phyloP scores from a whole-genome alignment of 1,140 invertebrate species.

The Papilio machaon region DNA sequence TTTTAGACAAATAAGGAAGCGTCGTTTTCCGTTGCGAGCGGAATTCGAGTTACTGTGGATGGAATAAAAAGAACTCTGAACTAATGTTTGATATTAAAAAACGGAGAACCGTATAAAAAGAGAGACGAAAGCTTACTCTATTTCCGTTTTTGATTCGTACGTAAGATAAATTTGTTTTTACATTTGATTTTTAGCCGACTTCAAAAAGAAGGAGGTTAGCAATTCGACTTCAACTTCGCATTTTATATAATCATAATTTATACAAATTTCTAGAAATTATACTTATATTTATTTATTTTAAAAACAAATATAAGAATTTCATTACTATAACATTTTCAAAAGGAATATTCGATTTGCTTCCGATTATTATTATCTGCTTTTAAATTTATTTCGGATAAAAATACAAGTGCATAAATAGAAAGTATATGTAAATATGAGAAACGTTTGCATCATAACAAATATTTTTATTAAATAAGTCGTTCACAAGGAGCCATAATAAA shows the following conservation, averaged over 20 bases:
- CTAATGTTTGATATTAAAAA: constrained; percentile 29
- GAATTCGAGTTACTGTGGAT: constrained; percentile 42
- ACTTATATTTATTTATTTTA: no score
- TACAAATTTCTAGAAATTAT: no score
- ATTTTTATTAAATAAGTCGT: constrained; percentile 39
- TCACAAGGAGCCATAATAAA: constrained; percentile 30
- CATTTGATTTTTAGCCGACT: background rate
- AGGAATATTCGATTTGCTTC: no score
- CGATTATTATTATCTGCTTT: no score
- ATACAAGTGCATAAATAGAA: background rate
- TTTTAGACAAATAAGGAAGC: constrained; percentile 75
- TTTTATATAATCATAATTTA: no score
- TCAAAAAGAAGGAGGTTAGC: background rate
- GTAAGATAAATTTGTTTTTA: background rate
- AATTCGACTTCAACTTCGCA: no score
- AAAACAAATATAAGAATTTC: no score
- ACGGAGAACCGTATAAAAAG: constrained; percentile 5
- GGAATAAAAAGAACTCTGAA: constrained; percentile 46
- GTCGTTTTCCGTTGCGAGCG: constrained; percentile 57
- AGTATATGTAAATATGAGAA: background rate
- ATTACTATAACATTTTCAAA: no score
- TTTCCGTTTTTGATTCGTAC: background rate
- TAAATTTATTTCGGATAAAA: no score
- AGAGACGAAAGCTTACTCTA: background rate
- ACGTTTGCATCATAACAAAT: constrained; percentile 24